Evolutionary conservation across 2,797 vertebrate genomes (phyloP), one percentile per base, ranked within the genome.

Genomic region (Aulostomus chinensis): DNA sequence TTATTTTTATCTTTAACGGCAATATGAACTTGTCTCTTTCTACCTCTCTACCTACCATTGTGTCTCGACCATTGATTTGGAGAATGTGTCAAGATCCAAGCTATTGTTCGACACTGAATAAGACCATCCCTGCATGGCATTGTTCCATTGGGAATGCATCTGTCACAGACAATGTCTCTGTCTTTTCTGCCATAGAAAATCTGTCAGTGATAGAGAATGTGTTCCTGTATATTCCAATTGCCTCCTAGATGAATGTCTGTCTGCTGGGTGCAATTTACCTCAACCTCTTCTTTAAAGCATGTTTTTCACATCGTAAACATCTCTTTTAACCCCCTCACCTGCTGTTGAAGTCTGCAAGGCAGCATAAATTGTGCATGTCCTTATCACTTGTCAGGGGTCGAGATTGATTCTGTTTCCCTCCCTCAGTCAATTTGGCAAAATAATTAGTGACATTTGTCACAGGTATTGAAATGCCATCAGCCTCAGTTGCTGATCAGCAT

Each of bases 91-190:
- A 58, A 60, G 76, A 81, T 80, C 68, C 75, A 58, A 76, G 66
- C 76, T 43, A 76, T 86, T 86, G 85, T 87, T 79, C 46, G 2
- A 16, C 51, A 54, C 22, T 70, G 73, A 86, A 84, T 72, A 67
- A 78, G 66, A 71, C 73, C 36, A 47, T 78, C 72, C 45, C 79
- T 21, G 65, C 48, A 48, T 72, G 70, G 71, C 62, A 46, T 60
- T 25, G 38, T 61, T 81, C 78, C 68, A 57, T 40, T 21, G 78
- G 81, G 82, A 73, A 71, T 47, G 76, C 73, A 78, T 87, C 78
- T 74, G 78, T 85, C 84, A 80, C 65, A 64, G 54, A 66, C 73
- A 65, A 72, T 73, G 66, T 76, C 60, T 70, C 45, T 68, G 33
- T 80, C 57, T 56, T 42, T 61, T 7, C 64, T 46, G 68, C 52